These are phyloP conservation scores for Tragelaphus scriptus DNA, from an alignment of 2,113 vertebrate species.

Conservation along the genomic window DNA sequence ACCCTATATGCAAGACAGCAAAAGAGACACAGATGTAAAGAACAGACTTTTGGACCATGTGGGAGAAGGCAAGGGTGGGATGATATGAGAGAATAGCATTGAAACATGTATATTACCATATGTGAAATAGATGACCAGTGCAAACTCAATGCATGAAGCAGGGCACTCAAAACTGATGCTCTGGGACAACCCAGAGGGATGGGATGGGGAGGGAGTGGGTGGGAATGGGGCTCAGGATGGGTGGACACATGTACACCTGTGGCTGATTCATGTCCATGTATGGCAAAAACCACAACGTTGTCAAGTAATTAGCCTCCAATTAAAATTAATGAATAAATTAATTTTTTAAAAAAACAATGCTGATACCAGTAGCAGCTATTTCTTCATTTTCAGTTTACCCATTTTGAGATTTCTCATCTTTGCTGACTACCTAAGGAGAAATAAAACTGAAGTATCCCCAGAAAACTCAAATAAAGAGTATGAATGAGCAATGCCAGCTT, in stretches of 20 bases:
- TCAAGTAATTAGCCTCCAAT: neutral
- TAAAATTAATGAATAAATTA: neutral
- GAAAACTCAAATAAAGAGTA: neutral
- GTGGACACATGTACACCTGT: neutral
- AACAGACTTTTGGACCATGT: neutral
- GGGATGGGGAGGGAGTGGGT: neutral
- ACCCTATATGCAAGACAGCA: neutral
- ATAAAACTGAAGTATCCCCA: neutral
- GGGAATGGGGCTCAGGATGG: neutral
- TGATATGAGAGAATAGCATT: neutral
- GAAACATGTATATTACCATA: neutral
- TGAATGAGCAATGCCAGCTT: neutral
- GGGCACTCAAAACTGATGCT: neutral
- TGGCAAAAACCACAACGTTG: neutral
- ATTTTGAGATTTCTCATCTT: neutral
- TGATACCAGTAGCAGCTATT: neutral
- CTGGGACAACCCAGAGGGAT: neutral
- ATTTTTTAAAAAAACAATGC: neutral
- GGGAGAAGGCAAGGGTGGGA: neutral
- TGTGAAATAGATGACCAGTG: neutral
- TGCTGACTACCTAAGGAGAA: neutral
- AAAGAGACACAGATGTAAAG: neutral
- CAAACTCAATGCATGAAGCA: accelerated
- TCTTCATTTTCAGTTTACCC: neutral
- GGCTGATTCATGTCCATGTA: neutral